Evolutionary conservation across 2,888 invertebrate genomes (phyloP).

Genomic region (Brenthis ino): DNA sequence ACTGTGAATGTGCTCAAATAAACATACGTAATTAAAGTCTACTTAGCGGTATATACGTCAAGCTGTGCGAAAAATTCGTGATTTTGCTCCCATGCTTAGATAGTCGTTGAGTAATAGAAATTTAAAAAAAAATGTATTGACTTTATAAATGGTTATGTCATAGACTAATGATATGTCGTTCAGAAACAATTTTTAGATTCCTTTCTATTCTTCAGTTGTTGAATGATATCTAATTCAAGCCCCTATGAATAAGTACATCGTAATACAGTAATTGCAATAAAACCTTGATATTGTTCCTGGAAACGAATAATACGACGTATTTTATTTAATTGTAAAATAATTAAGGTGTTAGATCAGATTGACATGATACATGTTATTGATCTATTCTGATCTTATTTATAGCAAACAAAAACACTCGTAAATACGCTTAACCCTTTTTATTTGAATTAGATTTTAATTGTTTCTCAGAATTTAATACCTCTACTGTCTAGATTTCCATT

Average conservation of each 20-base stretch:
- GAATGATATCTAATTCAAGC: no score
- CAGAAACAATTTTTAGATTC: no score
- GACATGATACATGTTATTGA: conserved; percentile 9
- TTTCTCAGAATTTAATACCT: conserved; percentile 13
- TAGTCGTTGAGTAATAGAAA: no score
- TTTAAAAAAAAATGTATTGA: no score
- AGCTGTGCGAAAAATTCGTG: conserved; percentile 34
- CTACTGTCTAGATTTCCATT: conserved; percentile 11
- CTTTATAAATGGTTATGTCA: no score
- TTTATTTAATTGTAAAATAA: conserved; percentile 8
- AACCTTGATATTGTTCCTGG: conserved; percentile 11
- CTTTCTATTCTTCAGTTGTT: no score
- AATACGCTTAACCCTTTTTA: conserved; percentile 7
- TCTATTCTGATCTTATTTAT: not conserved
- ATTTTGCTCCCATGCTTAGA: conserved; percentile 15
- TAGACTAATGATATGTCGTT: no score
- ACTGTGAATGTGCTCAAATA: no score
- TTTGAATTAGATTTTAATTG: conserved; percentile 2
- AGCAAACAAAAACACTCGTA: not conserved
- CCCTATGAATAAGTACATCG: no score
- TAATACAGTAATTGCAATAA: not conserved
- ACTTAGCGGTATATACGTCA: conserved; percentile 25
- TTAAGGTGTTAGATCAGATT: conserved; percentile 15
- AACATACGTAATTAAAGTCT: conserved; percentile 27
- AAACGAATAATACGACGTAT: conserved; percentile 15